These are phyloP conservation scores for Eremobia ochroleuca DNA, from an alignment of 2,888 invertebrate genomes.

Conservation along the genomic window DNA sequence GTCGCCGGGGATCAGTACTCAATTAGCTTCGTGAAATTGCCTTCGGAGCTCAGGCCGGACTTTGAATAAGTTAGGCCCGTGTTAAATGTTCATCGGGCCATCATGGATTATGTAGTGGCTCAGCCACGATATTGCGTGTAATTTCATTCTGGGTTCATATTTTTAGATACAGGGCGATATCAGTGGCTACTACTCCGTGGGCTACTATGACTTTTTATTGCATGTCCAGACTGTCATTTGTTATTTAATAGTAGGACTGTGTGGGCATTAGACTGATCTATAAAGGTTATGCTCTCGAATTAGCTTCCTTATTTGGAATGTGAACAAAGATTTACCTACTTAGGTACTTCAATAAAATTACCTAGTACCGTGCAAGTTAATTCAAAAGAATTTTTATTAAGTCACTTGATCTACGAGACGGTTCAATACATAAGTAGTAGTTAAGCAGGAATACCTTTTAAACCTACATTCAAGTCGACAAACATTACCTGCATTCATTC, in stretches of 20 bases:
- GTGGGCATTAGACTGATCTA: neutral
- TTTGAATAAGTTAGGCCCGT: constrained; percentile 68
- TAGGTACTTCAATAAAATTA: neutral
- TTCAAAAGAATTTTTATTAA: neutral
- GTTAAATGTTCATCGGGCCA: constrained; percentile 56
- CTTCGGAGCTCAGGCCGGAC: constrained; percentile 56
- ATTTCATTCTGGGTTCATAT: constrained; percentile 7
- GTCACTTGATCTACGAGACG: neutral
- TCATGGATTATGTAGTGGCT: constrained; percentile 18
- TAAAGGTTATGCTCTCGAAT: neutral
- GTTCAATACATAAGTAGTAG: neutral
- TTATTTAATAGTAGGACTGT: neutral
- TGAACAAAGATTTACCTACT: neutral
- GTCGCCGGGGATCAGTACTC: constrained; percentile 55
- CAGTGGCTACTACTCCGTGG: no score
- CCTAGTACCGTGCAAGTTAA: neutral
- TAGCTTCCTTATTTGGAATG: no score
- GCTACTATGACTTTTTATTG: neutral
- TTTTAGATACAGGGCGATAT: neutral
- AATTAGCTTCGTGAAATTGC: constrained; percentile 68
- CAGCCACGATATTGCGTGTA: constrained; percentile 26
- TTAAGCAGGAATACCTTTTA: neutral
- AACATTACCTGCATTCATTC: neutral
- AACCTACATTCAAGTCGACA: neutral
- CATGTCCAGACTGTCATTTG: neutral